Conservation (phyloP, 2,113 vertebrate genomes). For the Lasiurus borealis region DNA sequence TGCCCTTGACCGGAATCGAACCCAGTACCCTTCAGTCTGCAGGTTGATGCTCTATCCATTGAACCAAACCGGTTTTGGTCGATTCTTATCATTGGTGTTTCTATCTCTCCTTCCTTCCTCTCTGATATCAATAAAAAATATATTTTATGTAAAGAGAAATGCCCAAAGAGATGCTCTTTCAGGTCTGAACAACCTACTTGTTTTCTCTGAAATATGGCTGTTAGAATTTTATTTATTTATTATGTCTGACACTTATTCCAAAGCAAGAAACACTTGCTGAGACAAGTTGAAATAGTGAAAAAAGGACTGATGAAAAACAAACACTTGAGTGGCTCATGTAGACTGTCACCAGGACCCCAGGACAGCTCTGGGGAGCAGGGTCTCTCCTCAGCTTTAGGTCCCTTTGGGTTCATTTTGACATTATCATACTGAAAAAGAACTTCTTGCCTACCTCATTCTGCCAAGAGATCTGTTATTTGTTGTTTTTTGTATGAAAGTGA, state of each 20-base stretch:
- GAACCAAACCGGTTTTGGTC: too few species aligned
- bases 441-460: slow-evolving; percentile 49
- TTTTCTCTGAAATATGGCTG: slow-evolving; percentile 66
- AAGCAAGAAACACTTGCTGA: slow-evolving; percentile 62
- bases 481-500: not conserved
- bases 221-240: slow-evolving; percentile 64
- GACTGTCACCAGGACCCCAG: not conserved
- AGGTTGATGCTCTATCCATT: too few species aligned
- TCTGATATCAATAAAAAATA: too few species aligned
- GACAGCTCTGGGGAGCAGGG: not conserved
- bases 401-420: slow-evolving; percentile 41
- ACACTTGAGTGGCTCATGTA: slow-evolving; percentile 24
- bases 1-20: too few species aligned
- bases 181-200: slow-evolving; percentile 68
- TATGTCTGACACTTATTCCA: slow-evolving; percentile 72
- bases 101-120: too few species aligned
- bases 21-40: too few species aligned
- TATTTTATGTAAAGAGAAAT: slow-evolving; percentile 43
- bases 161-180: slow-evolving; percentile 70
- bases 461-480: slow-evolving; percentile 50
- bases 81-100: too few species aligned
- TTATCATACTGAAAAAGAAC: slow-evolving; percentile 58
- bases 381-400: not conserved
- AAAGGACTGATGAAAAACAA: slow-evolving; percentile 59
- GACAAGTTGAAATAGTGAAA: slow-evolving; percentile 67